phyloP scores from a whole-genome alignment of 2,113 vertebrate species.

The Sinocyclocheilus rhinocerous region DNA sequence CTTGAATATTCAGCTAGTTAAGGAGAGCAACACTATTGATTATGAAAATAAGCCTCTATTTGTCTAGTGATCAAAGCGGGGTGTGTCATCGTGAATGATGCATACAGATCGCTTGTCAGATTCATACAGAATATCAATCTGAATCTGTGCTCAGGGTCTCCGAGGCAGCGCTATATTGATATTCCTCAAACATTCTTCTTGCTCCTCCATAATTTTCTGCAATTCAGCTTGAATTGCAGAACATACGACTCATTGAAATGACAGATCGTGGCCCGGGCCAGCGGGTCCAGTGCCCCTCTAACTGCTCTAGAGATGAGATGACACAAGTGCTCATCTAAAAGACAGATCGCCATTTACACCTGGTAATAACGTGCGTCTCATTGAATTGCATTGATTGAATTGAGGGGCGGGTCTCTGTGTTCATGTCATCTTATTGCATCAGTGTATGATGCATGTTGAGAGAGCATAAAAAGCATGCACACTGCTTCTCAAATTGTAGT shows the following conservation, averaged over 20 bases:
- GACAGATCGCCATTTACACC: background rate
- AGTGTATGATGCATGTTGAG: background rate
- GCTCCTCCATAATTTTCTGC: slow-evolving; percentile 5
- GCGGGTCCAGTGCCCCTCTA: background rate
- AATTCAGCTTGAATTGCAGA: background rate
- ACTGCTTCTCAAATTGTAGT: background rate
- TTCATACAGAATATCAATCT: slow-evolving; percentile 16
- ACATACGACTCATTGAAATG: background rate
- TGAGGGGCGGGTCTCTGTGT: background rate
- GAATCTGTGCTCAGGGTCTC: background rate
- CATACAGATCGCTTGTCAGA: slow-evolving; percentile 11
- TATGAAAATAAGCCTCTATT: slow-evolving; percentile 29
- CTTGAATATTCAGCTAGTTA: slow-evolving; percentile 24
- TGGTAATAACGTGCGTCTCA: background rate
- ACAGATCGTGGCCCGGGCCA: background rate
- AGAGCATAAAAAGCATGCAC: background rate
- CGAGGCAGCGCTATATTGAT: background rate
- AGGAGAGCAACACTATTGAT: slow-evolving; percentile 34
- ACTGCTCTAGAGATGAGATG: background rate
- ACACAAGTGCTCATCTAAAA: background rate
- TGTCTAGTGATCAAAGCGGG: background rate
- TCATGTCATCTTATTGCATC: background rate
- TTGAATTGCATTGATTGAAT: background rate
- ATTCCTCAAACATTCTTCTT: slow-evolving; percentile 4
- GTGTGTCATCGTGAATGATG: background rate